Base-by-base conservation (phyloP, 2,797 vertebrate genomes). In the Synanceia verrucosa region DNA sequence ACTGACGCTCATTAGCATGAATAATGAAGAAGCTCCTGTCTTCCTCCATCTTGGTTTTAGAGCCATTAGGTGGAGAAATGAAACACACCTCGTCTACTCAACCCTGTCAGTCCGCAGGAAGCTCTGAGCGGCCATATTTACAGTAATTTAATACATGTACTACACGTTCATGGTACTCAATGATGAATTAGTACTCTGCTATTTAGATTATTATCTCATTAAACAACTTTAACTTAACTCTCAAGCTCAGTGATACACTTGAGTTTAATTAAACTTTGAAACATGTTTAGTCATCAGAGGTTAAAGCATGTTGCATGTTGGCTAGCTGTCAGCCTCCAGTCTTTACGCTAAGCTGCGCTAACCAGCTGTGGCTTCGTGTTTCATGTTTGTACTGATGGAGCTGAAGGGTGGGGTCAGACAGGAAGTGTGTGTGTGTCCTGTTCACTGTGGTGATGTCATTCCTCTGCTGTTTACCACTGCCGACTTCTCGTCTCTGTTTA, bases 371-470 rank as follows among this genome's bases (percentile, higher is more conserved):
- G 16, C 19, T 56, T 19, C 11, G 44, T 21, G 7, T 24, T 37
- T 7, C 44, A 47, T 47, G 21, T 48, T 24, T 48, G 11, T 28
- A 19, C 18, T 31, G 74, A 55, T 31, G n/a, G 44, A 34, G 33
- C 33, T 34, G 19, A 71, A 19, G 76, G 82, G 82, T 14, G 76
- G 39, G 65, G 76, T 62, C 46, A 48, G 46, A 4, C 48, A 70
- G 81, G 78, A 74, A 83, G 51, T 52, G 26, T 18, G 6, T 6
- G 28, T 29, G 16, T n/a, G 71, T 50, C 51, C 39, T 6, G 50
- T 11, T 5, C 6, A 1, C 18, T 3, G 34, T 4, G 43, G 44
- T 72, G 56, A 44, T 44, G 43, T 79, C 69, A 55, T 72, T 44
- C 53, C 52, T 39, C 39, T 48, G 2, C 57, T 64, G 23, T 65